Percentiles rank a stretch among this genome's conserved stretches.
Conservation (phyloP, 2,113 vertebrate genomes). For the Cheirogaleus medius region DNA sequence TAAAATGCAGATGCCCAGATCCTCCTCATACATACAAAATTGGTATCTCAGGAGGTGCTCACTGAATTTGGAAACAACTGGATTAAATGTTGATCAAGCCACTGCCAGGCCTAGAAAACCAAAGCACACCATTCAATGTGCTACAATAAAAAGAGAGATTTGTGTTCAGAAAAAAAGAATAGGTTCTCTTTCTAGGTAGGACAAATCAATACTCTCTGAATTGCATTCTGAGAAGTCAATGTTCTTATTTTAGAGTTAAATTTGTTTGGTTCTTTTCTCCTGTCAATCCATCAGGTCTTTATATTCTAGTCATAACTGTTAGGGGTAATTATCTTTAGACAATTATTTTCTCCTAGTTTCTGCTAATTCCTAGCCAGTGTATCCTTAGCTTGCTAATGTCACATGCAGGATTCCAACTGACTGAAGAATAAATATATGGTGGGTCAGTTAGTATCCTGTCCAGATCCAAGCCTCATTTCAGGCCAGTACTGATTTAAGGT, state of each 20-base stretch:
- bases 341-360: background rate
- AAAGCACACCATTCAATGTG: background rate
- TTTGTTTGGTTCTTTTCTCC: conserved; percentile 30
- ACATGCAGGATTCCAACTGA: background rate
- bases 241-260: conserved; percentile 22
- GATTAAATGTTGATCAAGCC: conserved; percentile 12
- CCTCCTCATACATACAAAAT: background rate
- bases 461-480: background rate
- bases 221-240: conserved; percentile 55
- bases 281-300: background rate
- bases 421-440: background rate
- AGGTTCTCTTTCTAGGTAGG: conserved; percentile 26
- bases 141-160: background rate
- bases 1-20: background rate
- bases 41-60: background rate
- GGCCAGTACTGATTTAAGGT: background rate
- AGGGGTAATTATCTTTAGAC: conserved; percentile 24
- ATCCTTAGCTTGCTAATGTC: background rate
- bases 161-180: conserved; percentile 9
- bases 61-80: background rate
- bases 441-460: background rate
- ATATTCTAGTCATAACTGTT: conserved; percentile 24
- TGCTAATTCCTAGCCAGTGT: background rate
- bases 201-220: conserved; percentile 47
- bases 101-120: background rate